These are phyloP conservation scores for Alsophila aescularia DNA, from an alignment of 2,888 invertebrate genomes.

Conservation along the genomic window DNA sequence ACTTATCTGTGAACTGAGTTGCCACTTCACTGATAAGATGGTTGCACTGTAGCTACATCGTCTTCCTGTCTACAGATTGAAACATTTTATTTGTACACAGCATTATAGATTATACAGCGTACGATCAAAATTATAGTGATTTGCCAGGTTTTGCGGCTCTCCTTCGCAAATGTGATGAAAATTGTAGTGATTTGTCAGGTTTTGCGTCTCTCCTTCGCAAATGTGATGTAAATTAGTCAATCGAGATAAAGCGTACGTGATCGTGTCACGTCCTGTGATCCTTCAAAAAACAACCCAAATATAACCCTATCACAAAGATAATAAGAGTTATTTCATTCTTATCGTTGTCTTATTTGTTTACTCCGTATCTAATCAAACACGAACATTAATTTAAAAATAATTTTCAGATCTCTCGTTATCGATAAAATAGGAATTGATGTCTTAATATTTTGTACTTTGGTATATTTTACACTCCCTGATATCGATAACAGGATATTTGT, in stretches of 20 bases:
- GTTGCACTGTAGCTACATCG: too few species aligned
- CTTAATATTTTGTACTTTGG: constrained; percentile 38
- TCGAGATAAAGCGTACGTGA: background rate
- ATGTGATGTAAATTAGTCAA: background rate
- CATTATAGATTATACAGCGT: too few species aligned
- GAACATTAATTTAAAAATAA: constrained; percentile 31
- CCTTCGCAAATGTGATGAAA: too few species aligned
- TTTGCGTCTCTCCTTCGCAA: background rate
- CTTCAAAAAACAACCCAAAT: constrained; percentile 4
- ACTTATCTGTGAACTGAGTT: too few species aligned
- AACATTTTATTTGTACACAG: too few species aligned
- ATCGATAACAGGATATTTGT: constrained; percentile 1
- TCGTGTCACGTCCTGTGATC: background rate
- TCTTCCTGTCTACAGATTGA: too few species aligned
- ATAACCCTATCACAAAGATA: constrained; percentile 13
- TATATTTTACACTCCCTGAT: constrained; percentile 26
- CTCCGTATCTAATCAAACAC: constrained; percentile 31
- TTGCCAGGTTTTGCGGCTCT: too few species aligned
- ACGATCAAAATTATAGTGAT: too few species aligned
- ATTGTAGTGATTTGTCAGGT: background rate
- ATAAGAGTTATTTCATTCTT: constrained; percentile 22
- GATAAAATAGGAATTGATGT: constrained; percentile 42
- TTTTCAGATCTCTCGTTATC: constrained; percentile 29
- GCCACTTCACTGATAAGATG: too few species aligned
- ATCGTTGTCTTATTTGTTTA: constrained; percentile 28